Conservation (phyloP, 1,140 invertebrate genomes). For the Muscidifurax raptorellus region DNA sequence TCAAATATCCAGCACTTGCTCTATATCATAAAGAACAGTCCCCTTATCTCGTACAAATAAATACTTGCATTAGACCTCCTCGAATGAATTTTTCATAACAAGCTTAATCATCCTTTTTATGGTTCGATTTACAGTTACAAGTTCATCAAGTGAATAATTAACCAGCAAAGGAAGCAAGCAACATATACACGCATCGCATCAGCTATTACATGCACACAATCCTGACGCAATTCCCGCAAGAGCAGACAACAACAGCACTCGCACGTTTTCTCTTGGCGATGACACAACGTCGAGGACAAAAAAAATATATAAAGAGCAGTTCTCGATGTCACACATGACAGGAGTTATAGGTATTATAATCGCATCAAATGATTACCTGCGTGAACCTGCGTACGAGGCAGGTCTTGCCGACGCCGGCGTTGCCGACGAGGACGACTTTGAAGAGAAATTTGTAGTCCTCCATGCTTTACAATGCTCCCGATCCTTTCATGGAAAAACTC, state of each 20-base stretch:
- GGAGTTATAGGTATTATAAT: background rate
- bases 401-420: constrained; percentile 96
- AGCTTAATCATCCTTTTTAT: background rate
- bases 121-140: constrained; percentile 4
- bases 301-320: too few relatives aligned
- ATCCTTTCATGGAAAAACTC: constrained; percentile 45
- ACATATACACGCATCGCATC: background rate
- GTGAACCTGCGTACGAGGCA: constrained; percentile 94
- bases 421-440: constrained; percentile 97
- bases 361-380: constrained; percentile 76
- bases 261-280: background rate
- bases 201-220: background rate
- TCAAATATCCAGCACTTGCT: background rate
- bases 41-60: too few relatives aligned
- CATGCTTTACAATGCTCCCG: constrained; percentile 77
- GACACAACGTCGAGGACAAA: background rate
- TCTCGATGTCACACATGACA: too few relatives aligned
- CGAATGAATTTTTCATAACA: too few relatives aligned
- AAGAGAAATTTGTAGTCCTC: constrained; percentile 99
- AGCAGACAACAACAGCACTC: background rate
- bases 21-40: too few relatives aligned
- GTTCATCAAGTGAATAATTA: constrained; percentile 24
- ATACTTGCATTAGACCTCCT: background rate
- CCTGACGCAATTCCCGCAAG: background rate
- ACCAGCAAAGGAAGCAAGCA: background rate